These are phyloP conservation scores for Aphelenchoides avenae DNA, from an alignment of 1,140 invertebrate genomes.

Conservation along the genomic window DNA sequence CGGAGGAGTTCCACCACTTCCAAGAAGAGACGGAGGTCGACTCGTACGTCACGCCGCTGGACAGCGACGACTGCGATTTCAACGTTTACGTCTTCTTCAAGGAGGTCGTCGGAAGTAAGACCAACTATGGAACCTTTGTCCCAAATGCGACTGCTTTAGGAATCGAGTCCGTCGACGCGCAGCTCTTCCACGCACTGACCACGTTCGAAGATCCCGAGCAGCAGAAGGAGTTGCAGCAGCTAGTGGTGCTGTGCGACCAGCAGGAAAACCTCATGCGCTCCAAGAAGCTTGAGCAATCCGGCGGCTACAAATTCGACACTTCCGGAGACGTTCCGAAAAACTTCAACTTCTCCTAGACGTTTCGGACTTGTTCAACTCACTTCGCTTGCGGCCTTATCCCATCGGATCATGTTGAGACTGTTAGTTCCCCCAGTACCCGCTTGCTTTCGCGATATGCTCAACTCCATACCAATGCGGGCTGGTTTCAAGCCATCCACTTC, in stretches of 20 bases:
- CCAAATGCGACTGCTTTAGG: slow-evolving; percentile 21
- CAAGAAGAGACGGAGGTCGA: slow-evolving; percentile 46
- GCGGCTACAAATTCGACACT: slow-evolving; percentile 40
- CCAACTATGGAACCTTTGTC: slow-evolving; percentile 1
- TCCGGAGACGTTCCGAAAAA: slow-evolving; percentile 18
- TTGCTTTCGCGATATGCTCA: too few species aligned
- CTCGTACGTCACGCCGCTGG: slow-evolving; percentile 36
- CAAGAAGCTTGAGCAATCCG: slow-evolving; percentile 15
- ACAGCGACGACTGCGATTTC: slow-evolving; percentile 20
- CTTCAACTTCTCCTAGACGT: slow-evolving; percentile 31
- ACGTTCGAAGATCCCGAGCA: slow-evolving; percentile 14
- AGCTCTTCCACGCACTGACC: slow-evolving; percentile 17
- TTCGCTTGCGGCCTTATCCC: slow-evolving; percentile 5
- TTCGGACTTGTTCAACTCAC: slow-evolving; percentile 10
- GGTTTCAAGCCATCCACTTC: neutral
- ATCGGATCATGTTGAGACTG: slow-evolving; percentile 1
- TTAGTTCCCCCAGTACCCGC: too few species aligned
- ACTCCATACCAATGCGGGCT: neutral
- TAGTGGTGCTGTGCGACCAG: slow-evolving; percentile 30
- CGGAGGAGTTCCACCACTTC: slow-evolving; percentile 35
- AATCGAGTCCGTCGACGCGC: slow-evolving; percentile 13
- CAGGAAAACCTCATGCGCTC: slow-evolving; percentile 37
- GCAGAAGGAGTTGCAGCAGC: slow-evolving; percentile 23
- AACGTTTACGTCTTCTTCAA: slow-evolving; percentile 38
- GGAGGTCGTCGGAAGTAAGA: slow-evolving; percentile 1